Evolutionary conservation across 2,113 vertebrate species (phyloP).

Genomic region (Struthio camelus): DNA sequence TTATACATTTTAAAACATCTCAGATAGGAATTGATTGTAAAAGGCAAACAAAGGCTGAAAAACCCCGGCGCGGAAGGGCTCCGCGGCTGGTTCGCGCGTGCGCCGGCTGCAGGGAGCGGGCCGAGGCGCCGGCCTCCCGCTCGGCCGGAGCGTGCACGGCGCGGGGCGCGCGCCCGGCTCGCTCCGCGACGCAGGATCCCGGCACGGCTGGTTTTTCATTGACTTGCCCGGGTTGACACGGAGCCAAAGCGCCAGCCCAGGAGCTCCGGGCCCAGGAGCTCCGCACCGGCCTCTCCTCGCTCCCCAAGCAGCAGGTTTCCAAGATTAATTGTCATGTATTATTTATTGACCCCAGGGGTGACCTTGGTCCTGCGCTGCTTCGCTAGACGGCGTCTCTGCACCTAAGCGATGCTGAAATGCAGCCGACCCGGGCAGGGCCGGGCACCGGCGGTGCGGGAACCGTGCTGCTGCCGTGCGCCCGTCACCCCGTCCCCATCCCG

Average conservation of each 20-base stretch:
- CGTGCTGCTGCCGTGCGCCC: no score
- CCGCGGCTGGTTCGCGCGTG: no score
- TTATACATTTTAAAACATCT: neutral
- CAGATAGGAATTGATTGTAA: neutral
- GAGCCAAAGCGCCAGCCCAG: constrained; percentile 26
- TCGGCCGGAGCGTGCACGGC: no score
- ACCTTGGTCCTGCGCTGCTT: neutral
- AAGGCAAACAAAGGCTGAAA: neutral
- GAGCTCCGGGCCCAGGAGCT: neutral
- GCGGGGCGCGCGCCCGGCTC: no score
- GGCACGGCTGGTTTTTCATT: neutral
- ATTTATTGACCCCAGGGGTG: constrained; percentile 48
- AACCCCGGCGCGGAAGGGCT: rapidly evolving
- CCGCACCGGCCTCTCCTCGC: constrained; percentile 56
- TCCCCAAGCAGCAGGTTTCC: neutral
- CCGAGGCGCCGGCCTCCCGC: no score
- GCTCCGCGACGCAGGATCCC: neutral
- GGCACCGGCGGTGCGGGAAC: rapidly evolving
- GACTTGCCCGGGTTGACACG: neutral
- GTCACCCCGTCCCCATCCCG: no score
- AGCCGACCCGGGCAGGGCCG: neutral
- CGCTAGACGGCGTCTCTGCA: rapidly evolving
- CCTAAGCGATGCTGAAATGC: rapidly evolving
- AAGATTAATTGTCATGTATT: constrained; percentile 62
- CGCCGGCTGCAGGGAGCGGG: no score